Evolutionary conservation across 2,113 vertebrate genomes (phyloP).

Genomic region (Paralichthys olivaceus): DNA sequence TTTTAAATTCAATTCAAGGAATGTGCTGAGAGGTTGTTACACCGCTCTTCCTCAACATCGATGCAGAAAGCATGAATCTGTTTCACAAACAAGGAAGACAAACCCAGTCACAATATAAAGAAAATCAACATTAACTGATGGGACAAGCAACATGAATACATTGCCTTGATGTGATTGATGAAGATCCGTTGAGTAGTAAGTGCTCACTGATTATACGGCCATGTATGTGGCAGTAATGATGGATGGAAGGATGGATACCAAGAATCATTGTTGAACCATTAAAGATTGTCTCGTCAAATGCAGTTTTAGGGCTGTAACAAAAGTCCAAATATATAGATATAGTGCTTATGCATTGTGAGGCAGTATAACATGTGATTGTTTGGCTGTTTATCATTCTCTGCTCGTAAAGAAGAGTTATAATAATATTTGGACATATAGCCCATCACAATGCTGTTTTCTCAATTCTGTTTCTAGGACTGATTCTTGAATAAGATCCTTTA

Average conservation of each 20-base stretch:
- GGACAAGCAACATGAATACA: neutral
- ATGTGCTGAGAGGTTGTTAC: neutral
- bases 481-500: neutral
- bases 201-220: constrained; percentile 14
- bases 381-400: too few species aligned
- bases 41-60: neutral
- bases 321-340: too few species aligned
- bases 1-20: neutral
- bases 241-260: constrained; percentile 10
- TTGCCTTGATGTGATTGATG: constrained; percentile 13
- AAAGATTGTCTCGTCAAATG: neutral
- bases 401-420: too few species aligned
- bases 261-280: constrained; percentile 2
- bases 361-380: too few species aligned
- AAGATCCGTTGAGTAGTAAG: constrained; percentile 12
- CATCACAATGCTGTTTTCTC: too few species aligned
- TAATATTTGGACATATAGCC: too few species aligned
- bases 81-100: neutral
- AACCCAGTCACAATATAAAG: neutral
- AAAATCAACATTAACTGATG: neutral
- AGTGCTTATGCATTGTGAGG: too few species aligned
- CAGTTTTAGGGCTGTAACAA: neutral
- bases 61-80: neutral
- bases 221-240: constrained; percentile 7
- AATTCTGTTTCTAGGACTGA: neutral